Percentiles rank a stretch among this genome's conserved stretches.
Evolutionary conservation across 2,113 vertebrate species (phyloP).

Genomic region (Callorhinus ursinus): DNA sequence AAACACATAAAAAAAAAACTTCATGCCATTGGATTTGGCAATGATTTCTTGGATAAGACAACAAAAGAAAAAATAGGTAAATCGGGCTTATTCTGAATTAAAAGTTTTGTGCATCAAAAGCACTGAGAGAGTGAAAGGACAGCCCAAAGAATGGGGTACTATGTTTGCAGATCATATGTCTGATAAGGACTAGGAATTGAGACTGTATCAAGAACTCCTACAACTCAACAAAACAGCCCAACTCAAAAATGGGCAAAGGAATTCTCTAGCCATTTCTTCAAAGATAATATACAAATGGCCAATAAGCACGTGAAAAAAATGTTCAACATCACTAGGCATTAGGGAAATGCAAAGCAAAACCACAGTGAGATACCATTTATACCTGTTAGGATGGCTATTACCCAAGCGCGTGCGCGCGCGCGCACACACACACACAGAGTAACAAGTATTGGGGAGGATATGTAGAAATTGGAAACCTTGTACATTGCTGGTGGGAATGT

Average conservation of each 20-base stretch:
- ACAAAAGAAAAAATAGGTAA: neutral
- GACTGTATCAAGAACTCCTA: neutral
- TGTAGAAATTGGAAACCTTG: neutral
- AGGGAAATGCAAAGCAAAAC: slow-evolving; percentile 16
- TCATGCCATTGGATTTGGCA: neutral
- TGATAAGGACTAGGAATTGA: neutral
- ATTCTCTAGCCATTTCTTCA: neutral
- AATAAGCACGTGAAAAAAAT: neutral
- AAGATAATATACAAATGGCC: neutral
- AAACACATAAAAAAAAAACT: neutral
- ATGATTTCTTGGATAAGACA: neutral
- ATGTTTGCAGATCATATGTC: neutral
- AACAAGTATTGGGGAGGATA: neutral
- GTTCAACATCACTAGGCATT: neutral
- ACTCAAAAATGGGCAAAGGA: neutral
- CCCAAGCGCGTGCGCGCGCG: too few relatives aligned
- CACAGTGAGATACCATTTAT: neutral
- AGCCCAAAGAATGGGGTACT: neutral
- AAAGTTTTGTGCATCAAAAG: neutral
- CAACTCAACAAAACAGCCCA: neutral
- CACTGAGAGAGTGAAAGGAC: neutral
- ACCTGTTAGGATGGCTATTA: neutral
- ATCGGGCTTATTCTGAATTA: neutral
- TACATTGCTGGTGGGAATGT: neutral
- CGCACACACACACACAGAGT: neutral